A percentile compares a stretch with the other conserved stretches of the same genome.
phyloP scores from a whole-genome alignment of 1,140 invertebrate genomes.

The Neotoxoptera formosana region DNA sequence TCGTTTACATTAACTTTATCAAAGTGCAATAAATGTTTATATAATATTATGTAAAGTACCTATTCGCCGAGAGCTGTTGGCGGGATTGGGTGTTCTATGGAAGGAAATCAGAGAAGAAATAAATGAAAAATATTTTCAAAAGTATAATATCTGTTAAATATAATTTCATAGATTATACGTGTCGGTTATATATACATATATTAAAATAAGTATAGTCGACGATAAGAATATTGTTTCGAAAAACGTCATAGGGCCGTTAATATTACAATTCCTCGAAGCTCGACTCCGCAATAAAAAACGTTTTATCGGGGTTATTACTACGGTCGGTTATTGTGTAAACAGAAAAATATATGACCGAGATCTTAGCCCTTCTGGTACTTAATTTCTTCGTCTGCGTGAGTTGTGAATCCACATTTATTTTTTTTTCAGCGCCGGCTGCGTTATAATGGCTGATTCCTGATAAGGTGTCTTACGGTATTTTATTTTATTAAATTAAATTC shows the following conservation, averaged over 20 bases:
- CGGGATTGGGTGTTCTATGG: background rate
- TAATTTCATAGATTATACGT: conserved; percentile 32
- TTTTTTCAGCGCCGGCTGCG: background rate
- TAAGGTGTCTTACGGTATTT: background rate
- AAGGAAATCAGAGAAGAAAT: background rate
- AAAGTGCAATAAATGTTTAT: background rate
- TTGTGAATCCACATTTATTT: background rate
- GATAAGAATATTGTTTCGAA: conserved; percentile 38
- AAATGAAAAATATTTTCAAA: conserved; percentile 11
- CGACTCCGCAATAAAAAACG: background rate
- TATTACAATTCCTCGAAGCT: background rate
- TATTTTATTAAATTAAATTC: background rate
- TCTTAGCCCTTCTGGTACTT: background rate
- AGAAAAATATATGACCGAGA: background rate
- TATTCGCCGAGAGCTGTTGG: background rate
- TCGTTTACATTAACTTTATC: conserved; percentile 27
- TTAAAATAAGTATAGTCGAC: background rate
- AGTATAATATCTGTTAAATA: background rate
- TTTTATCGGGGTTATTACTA: conserved; percentile 25
- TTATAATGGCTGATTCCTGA: background rate
- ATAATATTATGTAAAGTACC: background rate
- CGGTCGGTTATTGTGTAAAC: background rate
- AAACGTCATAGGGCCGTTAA: background rate
- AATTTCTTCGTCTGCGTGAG: background rate
- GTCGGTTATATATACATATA: background rate